Evolutionary conservation across 2,888 invertebrate genomes (phyloP).

Genomic region (Apodemia hepburni): DNA sequence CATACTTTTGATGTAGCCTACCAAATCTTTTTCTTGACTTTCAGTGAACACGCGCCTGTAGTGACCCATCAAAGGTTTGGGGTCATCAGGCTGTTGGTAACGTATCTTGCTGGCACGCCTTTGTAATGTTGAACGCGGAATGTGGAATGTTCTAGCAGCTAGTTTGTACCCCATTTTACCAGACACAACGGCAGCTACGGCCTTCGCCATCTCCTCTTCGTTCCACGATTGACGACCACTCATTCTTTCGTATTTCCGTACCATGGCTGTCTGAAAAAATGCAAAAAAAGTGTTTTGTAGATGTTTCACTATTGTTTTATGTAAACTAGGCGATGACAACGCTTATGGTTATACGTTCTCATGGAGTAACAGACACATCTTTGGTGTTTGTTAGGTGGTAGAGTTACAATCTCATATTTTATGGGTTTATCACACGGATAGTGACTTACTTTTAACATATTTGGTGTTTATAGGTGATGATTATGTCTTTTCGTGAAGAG

Average conservation of each 20-base stretch:
- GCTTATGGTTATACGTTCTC: no score
- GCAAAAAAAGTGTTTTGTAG: constrained; percentile 38
- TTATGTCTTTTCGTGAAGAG: not conserved
- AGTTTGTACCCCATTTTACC: constrained; percentile 76
- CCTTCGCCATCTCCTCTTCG: constrained; percentile 73
- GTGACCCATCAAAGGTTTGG: constrained; percentile 71
- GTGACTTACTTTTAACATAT: not conserved
- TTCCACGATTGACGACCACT: constrained; percentile 75
- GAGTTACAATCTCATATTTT: not conserved
- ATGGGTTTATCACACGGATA: no score
- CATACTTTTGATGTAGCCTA: constrained; percentile 75
- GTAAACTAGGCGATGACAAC: not conserved
- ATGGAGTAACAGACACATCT: no score
- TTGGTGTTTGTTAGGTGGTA: no score
- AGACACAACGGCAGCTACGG: constrained; percentile 72
- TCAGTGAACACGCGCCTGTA: constrained; percentile 73
- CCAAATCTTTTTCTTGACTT: constrained; percentile 69
- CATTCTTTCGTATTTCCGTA: constrained; percentile 75
- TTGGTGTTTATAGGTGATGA: not conserved
- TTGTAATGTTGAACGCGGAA: constrained; percentile 71
- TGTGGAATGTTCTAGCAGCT: constrained; percentile 71
- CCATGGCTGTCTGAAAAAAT: constrained; percentile 69
- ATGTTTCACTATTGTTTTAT: not conserved
- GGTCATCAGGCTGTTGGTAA: constrained; percentile 65
- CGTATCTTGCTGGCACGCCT: constrained; percentile 71